Evolutionary conservation across 2,113 vertebrate species (phyloP), one percentile per base, ranked within the genome.

Genomic region (Syrrhaptes paradoxus): DNA sequence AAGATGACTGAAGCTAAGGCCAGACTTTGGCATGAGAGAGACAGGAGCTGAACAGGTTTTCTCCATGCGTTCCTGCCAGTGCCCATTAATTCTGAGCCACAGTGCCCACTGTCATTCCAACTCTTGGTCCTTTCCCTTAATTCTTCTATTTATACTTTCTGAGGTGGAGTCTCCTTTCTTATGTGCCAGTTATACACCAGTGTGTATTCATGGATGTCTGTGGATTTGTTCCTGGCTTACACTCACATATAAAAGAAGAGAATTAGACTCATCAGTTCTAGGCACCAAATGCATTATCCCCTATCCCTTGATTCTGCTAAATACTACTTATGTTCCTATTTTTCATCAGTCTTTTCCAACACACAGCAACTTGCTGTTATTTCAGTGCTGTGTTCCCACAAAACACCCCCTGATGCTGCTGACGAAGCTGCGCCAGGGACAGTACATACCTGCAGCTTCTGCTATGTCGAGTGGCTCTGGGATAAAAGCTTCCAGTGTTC

Each of bases 121-220:
- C 46, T 78, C 45, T 67, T 81, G 76, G 62, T 80, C 83, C 48
- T 72, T 65, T 36, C 41, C 45, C 28, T 84, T 67, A 72, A 61
- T 89, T 72, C 52, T 89, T 90, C 92, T 94, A 92, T 90, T 93
- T 92, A 72, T 92, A 72, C 18, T 18, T 78, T 62, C 41, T 92
- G 83, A 89, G 73, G 25, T 89, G 41, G 28, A 90, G 12, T 34
- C 9, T 90, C 45, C 79, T 93, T 82, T 65, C 57, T 48, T 58
- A 19, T 9, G 8, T 68, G 61, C 45, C 61, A 54, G 9, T 68
- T 95, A 90, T 81, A 89, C 22, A 49, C 19, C 20, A 24, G 13
- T 20, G 4, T 41, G 48, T 84, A 59, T 78, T 51, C 24, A 28
- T 21, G 36, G 28, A 18, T 29, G 17, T 46, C 48, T 81, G 5